A percentile compares a stretch with the other conserved stretches of the same genome.
These are phyloP conservation scores for Cyanoliseus patagonus DNA, from an alignment of 2,113 vertebrate genomes.

Conservation along the genomic window DNA sequence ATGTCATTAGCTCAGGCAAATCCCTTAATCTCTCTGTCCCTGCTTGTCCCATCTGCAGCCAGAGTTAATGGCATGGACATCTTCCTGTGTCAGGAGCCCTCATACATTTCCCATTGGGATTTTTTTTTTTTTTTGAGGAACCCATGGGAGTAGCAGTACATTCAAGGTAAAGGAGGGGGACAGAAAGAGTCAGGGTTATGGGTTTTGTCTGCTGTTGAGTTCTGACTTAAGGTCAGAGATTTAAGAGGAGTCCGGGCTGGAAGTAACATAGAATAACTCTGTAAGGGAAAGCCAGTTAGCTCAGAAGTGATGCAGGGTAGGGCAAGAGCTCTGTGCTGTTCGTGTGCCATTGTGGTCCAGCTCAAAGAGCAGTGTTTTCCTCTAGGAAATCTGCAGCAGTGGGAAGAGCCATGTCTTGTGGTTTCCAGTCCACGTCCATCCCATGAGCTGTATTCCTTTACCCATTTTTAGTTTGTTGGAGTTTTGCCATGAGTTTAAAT, in stretches of 20 bases:
- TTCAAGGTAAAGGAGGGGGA: neutral
- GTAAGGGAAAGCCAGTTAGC: neutral
- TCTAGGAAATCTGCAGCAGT: neutral
- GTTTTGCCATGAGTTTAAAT: neutral
- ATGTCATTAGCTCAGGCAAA: neutral
- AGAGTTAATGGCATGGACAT: neutral
- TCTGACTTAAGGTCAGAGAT: neutral
- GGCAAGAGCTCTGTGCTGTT: neutral
- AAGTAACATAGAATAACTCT: neutral
- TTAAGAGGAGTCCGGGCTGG: neutral
- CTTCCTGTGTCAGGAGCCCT: neutral
- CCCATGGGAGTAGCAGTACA: too few relatives aligned
- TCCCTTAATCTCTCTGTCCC: neutral
- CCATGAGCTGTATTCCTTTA: neutral
- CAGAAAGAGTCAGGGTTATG: neutral
- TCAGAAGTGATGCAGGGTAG: neutral
- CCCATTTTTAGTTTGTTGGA: neutral
- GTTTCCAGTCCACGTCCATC: neutral
- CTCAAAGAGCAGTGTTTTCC: neutral
- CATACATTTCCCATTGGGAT: neutral
- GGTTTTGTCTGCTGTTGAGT: neutral
- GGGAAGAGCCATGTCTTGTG: neutral
- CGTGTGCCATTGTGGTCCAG: accelerated
- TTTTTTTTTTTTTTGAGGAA: neutral
- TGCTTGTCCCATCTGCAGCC: neutral